phyloP scores from a whole-genome alignment of 2,113 vertebrate genomes.

The Verasper variegatus region DNA sequence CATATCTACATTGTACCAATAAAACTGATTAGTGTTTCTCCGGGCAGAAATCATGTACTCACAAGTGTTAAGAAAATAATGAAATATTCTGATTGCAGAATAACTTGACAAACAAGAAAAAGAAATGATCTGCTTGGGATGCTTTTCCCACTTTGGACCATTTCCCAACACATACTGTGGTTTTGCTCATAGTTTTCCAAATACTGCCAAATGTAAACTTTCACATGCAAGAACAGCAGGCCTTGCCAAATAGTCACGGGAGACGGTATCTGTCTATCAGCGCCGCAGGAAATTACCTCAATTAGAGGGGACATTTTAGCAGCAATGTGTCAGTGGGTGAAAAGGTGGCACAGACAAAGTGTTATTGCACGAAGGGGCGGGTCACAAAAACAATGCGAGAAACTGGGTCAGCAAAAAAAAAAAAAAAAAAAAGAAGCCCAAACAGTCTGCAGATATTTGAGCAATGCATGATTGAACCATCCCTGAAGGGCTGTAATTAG shows the following conservation, averaged over 20 bases:
- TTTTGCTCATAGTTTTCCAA: too few species aligned
- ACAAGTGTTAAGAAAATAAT: neutral
- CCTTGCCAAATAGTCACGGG: neutral
- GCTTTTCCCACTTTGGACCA: neutral
- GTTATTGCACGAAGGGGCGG: conserved; percentile 43
- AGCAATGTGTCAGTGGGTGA: conserved; percentile 32
- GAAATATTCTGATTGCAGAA: neutral
- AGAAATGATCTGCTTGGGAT: neutral
- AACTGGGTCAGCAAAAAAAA: conserved; percentile 62
- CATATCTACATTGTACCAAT: neutral
- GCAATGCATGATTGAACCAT: neutral
- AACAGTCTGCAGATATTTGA: conserved; percentile 13
- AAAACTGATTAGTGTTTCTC: neutral
- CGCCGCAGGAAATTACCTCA: conserved; percentile 4
- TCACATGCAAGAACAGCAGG: neutral
- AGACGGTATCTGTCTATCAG: neutral
- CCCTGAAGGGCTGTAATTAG: neutral
- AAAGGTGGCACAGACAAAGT: conserved; percentile 23
- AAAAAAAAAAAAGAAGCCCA: conserved; percentile 26
- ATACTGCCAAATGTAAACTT: neutral
- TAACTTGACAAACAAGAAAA: too few species aligned
- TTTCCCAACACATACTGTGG: too few species aligned
- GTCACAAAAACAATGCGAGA: conserved; percentile 49
- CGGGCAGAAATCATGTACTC: neutral
- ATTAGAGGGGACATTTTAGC: conserved; percentile 17